Evolutionary conservation across 1,140 invertebrate genomes (phyloP), one percentile per base, ranked within the genome.

Genomic region (Atopsyche davidsoni): DNA sequence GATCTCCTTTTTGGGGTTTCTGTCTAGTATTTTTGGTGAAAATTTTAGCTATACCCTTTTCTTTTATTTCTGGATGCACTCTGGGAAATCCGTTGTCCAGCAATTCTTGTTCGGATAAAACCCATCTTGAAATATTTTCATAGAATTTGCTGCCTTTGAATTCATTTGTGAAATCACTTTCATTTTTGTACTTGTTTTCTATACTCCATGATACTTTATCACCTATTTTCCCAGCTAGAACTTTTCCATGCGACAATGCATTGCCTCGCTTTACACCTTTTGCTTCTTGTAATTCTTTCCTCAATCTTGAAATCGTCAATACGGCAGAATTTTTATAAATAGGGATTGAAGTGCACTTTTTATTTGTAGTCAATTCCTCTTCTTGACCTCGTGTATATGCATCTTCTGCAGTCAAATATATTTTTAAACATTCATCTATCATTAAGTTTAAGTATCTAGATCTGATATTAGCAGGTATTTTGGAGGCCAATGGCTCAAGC

Each of bases 271-370:
- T 63, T 18, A 70, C 65, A 6, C 67, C 64, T 43, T 66, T 65
- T 47, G 67, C 69, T 60, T 72, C 74, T 54, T 76, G 70, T 2
- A 79, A 60, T 67, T 87, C 84, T 64, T 86, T 87, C 45, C 79
- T 72, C 40, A 87, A 62, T 62, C 86, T 78, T 61, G 87, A 87
- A 16, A 91, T 79, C 21, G 86, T 74, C 57, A 92, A 76, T 65
- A 89, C 82, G 49, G 83, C 85, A 14, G 89, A 85, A 69, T 87
- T 91, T 65, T 91, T 82, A 68, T 94, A 95, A 28, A 92, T 87
- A 46, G 77, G 75, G 18, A 87, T 76, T 24, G 83, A 86, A 55
- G 79, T 82, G 61, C 87, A 88, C 60, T 85, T 81, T 55, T 86
- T 83, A 60, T 87, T 87, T 39, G 84, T 87, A 2, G 76, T 69